A percentile compares a stretch with the other conserved stretches of the same genome.
Conservation (phyloP, 2,113 vertebrate species). For the Sylvietta virens region DNA sequence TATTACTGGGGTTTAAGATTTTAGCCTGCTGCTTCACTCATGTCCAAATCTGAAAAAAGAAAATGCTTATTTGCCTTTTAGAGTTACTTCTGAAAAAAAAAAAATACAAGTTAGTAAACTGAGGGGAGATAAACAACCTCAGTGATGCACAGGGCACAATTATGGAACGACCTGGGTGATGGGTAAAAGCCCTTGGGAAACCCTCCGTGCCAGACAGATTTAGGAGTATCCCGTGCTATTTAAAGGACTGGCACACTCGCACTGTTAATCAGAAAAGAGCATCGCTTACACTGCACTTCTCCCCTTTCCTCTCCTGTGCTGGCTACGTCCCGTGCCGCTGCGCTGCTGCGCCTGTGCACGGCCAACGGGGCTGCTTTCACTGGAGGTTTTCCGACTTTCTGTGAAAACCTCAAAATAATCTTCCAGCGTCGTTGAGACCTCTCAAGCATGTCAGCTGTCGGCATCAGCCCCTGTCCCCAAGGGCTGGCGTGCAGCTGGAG, state of each 20-base stretch:
- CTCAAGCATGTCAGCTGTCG: background rate
- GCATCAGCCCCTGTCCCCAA: background rate
- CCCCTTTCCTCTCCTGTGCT: background rate
- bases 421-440: background rate
- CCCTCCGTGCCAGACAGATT: background rate
- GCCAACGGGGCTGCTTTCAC: accelerated
- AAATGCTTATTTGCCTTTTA: background rate
- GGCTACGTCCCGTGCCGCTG: background rate
- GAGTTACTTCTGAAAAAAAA: background rate
- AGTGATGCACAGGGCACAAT: background rate
- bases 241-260: background rate
- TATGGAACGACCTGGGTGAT: background rate
- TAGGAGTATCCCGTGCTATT: slow-evolving; percentile 1
- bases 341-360: background rate
- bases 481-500: background rate
- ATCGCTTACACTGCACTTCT: background rate
- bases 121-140: background rate
- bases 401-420: background rate
- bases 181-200: slow-evolving; percentile 1
- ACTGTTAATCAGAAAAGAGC: background rate
- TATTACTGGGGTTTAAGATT: background rate
- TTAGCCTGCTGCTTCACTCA: background rate
- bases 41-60: background rate
- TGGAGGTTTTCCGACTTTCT: background rate
- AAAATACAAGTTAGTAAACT: background rate